Percentiles rank a stretch among this genome's conserved stretches.
phyloP scores from a whole-genome alignment of 2,113 vertebrate genomes.

The Salvelinus namaycush region DNA sequence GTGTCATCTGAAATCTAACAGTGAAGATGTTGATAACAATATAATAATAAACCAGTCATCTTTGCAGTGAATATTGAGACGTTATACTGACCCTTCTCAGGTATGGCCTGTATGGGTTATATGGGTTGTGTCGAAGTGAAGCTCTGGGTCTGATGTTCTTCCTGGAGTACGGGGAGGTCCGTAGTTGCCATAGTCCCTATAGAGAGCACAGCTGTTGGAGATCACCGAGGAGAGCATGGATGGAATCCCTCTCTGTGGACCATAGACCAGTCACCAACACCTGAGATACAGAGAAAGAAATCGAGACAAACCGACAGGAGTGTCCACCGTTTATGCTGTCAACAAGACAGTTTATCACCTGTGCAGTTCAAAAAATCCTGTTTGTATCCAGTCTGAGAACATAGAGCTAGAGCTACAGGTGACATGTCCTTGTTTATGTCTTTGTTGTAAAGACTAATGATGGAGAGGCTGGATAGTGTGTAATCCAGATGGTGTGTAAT shows the following conservation, averaged over 20 bases:
- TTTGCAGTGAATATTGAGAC: not conserved
- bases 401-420: conserved; percentile 67
- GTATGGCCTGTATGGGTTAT: not conserved
- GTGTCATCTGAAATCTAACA: not conserved
- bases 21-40: not conserved
- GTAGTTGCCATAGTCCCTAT: conserved; percentile 8
- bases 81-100: not conserved
- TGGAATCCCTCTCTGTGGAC: not conserved
- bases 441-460: conserved; percentile 64
- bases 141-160: not conserved
- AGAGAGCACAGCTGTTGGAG: conserved; percentile 25
- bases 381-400: conserved; percentile 48
- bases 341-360: not conserved
- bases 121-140: not conserved
- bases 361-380: no score
- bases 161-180: not conserved
- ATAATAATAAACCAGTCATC: not conserved
- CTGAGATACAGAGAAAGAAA: not conserved
- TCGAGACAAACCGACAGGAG: not conserved
- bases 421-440: conserved; percentile 68
- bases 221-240: conserved; percentile 5
- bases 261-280: not conserved
- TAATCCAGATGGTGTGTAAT: conserved; percentile 71
- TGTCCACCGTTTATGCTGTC: not conserved
- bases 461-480: conserved; percentile 46